These are phyloP conservation scores for Chrysotoxum bicinctum DNA, from an alignment of 2,888 invertebrate genomes.

Conservation along the genomic window DNA sequence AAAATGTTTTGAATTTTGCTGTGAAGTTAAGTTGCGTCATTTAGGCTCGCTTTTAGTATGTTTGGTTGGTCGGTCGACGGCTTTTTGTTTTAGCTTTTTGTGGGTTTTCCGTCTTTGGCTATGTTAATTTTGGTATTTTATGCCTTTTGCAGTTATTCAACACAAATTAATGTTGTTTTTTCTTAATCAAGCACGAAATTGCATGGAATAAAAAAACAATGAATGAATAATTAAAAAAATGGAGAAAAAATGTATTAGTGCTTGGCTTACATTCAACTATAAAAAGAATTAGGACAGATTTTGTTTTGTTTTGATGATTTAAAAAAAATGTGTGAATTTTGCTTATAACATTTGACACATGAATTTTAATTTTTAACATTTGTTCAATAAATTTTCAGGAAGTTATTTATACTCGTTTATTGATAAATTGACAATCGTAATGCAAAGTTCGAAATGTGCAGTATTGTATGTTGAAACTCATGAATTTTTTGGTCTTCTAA, in stretches of 20 bases:
- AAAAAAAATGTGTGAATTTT: no score
- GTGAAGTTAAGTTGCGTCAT: constrained; percentile 55
- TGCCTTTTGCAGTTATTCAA: constrained; percentile 52
- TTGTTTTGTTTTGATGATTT: background rate
- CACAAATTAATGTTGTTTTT: constrained; percentile 27
- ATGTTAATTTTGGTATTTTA: constrained; percentile 42
- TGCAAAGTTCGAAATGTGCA: no score
- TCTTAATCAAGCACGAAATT: constrained; percentile 61
- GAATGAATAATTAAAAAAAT: background rate
- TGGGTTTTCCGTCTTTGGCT: constrained; percentile 14
- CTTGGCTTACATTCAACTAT: background rate
- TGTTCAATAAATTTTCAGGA: no score
- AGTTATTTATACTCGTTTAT: no score
- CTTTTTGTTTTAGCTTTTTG: constrained; percentile 1
- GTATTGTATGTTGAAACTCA: no score
- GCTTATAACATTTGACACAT: no score
- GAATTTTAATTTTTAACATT: no score
- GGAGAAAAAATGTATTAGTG: background rate
- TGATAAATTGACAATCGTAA: no score
- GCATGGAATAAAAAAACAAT: constrained; percentile 21
- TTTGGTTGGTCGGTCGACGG: constrained; percentile 21
- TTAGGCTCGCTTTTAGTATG: constrained; percentile 28
- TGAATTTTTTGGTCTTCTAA: no score
- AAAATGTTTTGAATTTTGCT: constrained; percentile 51
- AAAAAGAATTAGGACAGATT: background rate